Evolutionary conservation across 2,113 vertebrate species (phyloP), one percentile per base, ranked within the genome.

Genomic region (Mus spicilegus): DNA sequence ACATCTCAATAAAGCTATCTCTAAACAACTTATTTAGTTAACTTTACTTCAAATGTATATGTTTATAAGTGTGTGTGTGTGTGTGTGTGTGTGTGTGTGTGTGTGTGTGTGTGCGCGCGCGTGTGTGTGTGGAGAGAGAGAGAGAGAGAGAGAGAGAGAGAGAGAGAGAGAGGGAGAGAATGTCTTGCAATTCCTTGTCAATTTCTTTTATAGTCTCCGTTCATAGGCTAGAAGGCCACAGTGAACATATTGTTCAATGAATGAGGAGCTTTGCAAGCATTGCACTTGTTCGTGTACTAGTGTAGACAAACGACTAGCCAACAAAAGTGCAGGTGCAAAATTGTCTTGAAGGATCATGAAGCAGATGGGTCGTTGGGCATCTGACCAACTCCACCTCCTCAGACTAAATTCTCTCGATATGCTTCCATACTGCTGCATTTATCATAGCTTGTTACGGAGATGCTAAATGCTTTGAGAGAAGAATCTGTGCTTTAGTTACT

Each of bases 261-360:
- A 78, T 58, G 78, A 58, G 19, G 36, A 46, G 78, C 36, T 20
- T 58, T 95, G 24, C 0, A 87, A 93, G 42, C 28, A 58, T 20
- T 16, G 8, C 0, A 7, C 24, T 89, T 91, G 49, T 82, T 42
- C 39, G 4, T 78, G 63, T 30, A 30, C 36, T 76, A 77, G 30
- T 36, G 11, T 56, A 92, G 85, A 91, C 22, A 61, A 49, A 77
- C 19, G 30, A 33, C 70, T 87, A 92, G 49, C 42, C 51, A 91
- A 86, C 65, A 65, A 80, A 80, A 93, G 73, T 58, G 24, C 39
- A 22, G 87, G 56, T 54, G 73, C 16, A 94, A 51, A 49, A 46
- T 85, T 95, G 39, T 67, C 12, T 63, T 93, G 94, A 92, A 85
- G 56, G 22, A 90, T 67, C 19, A 36, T 61, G 85, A 76, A 56